These are phyloP conservation scores for Muscidifurax raptorellus DNA, from an alignment of 1,140 invertebrate species.

Conservation along the genomic window DNA sequence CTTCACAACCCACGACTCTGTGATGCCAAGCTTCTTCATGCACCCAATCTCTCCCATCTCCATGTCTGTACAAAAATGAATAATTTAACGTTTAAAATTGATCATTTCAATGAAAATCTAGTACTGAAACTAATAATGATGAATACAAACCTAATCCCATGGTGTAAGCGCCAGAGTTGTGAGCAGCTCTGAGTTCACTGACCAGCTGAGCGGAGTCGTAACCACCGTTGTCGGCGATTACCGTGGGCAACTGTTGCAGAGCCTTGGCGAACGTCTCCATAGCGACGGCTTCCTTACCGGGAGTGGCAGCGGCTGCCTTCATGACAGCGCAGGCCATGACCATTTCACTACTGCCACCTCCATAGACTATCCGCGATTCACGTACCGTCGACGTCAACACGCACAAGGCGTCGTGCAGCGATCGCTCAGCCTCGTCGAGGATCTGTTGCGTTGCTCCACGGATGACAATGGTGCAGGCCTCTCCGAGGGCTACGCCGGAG, in stretches of 20 bases:
- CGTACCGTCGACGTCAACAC: conserved; percentile 97
- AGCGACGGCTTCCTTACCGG: conserved; percentile 98
- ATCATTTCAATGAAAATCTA: not conserved
- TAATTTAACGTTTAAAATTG: conserved; percentile 29
- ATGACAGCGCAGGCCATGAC: conserved; percentile 96
- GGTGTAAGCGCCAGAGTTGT: conserved; percentile 85
- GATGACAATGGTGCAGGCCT: conserved; percentile 98
- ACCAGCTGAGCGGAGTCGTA: conserved; percentile 98
- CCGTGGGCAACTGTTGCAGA: conserved; percentile 90
- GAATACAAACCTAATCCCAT: conserved; percentile 87
- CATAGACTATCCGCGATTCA: conserved; percentile 93
- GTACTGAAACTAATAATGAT: not conserved
- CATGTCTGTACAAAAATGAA: conserved; percentile 83
- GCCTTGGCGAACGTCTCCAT: conserved; percentile 97
- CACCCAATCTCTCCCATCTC: conserved; percentile 88
- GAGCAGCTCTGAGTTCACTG: conserved; percentile 91
- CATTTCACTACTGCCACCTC: conserved; percentile 96
- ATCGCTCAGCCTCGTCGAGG: conserved; percentile 98
- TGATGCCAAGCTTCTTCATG: conserved; percentile 93
- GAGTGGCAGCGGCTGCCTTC: conserved; percentile 88
- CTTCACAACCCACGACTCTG: conserved; percentile 98
- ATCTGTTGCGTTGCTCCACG: conserved; percentile 99
- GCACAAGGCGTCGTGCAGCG: conserved; percentile 98
- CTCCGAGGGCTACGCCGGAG: conserved; percentile 94
- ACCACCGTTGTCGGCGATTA: conserved; percentile 98